Percentiles rank a stretch among this genome's conserved stretches.
phyloP scores from a whole-genome alignment of 2,797 vertebrate species.

The Scyliorhinus canicula region DNA sequence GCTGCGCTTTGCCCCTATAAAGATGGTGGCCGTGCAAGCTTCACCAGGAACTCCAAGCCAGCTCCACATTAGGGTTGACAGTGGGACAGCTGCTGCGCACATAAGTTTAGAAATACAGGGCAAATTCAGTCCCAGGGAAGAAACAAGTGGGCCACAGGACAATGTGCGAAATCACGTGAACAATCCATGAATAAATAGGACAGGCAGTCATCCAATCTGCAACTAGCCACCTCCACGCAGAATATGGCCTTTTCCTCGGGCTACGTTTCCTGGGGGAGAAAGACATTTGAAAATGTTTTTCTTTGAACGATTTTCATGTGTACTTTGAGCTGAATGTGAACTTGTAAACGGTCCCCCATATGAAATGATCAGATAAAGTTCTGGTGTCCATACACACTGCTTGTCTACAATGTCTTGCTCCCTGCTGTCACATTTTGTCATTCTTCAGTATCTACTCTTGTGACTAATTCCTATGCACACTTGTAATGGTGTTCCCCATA shows the following conservation, averaged over 20 bases:
- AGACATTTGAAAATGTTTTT: neutral
- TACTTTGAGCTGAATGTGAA: neutral
- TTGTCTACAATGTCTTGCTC: neutral
- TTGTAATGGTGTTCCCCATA: neutral
- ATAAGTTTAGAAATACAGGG: no score
- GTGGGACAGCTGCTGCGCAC: no score
- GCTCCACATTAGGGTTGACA: no score
- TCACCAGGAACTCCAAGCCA: no score
- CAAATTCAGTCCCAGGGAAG: no score
- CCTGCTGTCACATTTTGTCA: neutral
- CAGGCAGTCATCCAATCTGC: neutral
- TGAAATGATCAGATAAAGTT: neutral
- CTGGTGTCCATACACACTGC: neutral
- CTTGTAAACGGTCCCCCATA: neutral
- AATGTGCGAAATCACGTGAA: no score
- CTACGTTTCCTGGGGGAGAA: neutral
- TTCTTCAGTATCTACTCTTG: neutral
- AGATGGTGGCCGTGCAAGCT: no score
- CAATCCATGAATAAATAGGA: no score
- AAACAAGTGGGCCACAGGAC: no score
- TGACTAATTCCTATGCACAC: no score
- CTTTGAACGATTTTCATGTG: neutral
- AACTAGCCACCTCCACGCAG: neutral
- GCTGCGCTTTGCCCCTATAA: no score
- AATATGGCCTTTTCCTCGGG: neutral